phyloP scores from a whole-genome alignment of 2,113 vertebrate species.

The Alethe castanea region DNA sequence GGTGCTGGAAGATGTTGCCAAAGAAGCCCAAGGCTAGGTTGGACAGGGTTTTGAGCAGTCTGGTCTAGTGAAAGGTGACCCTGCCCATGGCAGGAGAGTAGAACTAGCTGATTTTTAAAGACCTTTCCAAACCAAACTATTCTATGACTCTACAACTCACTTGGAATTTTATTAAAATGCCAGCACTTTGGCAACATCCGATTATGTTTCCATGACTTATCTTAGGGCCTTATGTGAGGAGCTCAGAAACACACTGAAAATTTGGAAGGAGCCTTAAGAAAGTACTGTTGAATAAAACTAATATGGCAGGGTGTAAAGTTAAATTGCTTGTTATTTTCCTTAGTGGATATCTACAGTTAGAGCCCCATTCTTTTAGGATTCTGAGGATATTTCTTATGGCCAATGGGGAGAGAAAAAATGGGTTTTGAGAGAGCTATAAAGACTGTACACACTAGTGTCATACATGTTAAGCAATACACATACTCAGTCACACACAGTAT shows the following conservation, averaged over 20 bases:
- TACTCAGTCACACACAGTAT: background rate
- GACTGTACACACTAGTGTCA: background rate
- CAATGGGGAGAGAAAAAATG: background rate
- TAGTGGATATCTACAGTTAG: background rate
- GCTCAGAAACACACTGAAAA: background rate
- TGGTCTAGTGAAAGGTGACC: background rate
- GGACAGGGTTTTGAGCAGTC: background rate
- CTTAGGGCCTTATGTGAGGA: background rate
- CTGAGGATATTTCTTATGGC: background rate
- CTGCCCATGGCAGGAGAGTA: background rate
- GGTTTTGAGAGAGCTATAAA: background rate
- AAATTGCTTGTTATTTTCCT: background rate
- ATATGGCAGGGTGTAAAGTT: background rate
- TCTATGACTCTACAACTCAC: background rate
- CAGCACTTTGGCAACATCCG: background rate
- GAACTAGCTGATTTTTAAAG: background rate
- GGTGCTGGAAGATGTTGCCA: background rate
- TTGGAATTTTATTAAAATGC: background rate
- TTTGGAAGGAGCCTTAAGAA: background rate
- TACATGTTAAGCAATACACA: background rate
- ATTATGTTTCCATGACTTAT: background rate
- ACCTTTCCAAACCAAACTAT: background rate
- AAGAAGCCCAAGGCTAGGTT: background rate
- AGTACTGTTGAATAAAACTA: background rate
- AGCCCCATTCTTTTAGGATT: background rate